A percentile compares a stretch with the other conserved stretches of the same genome.
These are phyloP conservation scores for Enteromius radiatus DNA, from an alignment of 2,797 vertebrate genomes.

Conservation along the genomic window DNA sequence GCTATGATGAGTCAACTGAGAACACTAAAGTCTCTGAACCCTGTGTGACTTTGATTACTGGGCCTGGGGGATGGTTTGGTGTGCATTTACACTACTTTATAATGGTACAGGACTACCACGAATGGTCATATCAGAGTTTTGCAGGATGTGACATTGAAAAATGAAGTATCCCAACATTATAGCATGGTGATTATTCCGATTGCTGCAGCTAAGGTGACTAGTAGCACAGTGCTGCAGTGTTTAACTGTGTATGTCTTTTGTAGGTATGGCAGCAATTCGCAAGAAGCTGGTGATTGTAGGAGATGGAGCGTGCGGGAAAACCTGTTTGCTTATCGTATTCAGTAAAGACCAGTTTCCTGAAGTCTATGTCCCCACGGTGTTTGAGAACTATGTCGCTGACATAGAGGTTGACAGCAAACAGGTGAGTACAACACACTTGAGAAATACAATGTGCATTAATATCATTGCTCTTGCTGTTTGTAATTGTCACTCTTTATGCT, in stretches of 20 bases:
- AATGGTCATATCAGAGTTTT: slow-evolving; percentile 5
- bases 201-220: background rate
- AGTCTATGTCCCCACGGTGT: slow-evolving; percentile 96
- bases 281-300: slow-evolving; percentile 99
- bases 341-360: slow-evolving; percentile 99
- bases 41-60: slow-evolving; percentile 12
- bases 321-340: slow-evolving; percentile 97
- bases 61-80: background rate
- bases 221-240: slow-evolving; percentile 24
- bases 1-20: slow-evolving; percentile 12
- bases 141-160: slow-evolving; percentile 14
- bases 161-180: slow-evolving; percentile 12
- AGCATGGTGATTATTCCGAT: slow-evolving; percentile 26
- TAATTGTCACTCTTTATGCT: background rate
- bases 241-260: slow-evolving; percentile 39
- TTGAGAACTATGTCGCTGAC: slow-evolving; percentile 98
- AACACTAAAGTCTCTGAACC: background rate
- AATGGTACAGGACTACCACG: background rate
- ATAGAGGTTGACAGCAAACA: slow-evolving; percentile 98
- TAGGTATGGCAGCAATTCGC: slow-evolving; percentile 97
- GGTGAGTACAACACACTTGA: slow-evolving; percentile 72
- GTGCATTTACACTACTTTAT: slow-evolving; percentile 18
- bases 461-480: background rate
- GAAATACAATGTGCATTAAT: background rate
- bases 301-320: slow-evolving; percentile 98